Percentiles rank a stretch among this genome's conserved stretches.
These are phyloP conservation scores for Harlomillsia oculata DNA, from an alignment of 1,140 invertebrate species.

Conservation along the genomic window DNA sequence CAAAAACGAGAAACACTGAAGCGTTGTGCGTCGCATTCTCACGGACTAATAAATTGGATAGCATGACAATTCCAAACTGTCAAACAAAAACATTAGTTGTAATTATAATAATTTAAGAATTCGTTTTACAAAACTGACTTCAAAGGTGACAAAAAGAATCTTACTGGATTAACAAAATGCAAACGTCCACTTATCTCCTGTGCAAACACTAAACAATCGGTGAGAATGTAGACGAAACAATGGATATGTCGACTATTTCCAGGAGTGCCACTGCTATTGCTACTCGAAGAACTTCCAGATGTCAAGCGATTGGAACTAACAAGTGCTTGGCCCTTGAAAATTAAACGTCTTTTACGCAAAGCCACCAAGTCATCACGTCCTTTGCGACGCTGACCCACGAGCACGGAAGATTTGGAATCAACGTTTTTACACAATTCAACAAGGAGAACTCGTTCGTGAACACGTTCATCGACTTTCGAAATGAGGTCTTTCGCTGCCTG, in stretches of 20 bases:
- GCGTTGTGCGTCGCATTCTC: conserved; percentile 86
- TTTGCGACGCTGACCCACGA: conserved; percentile 73
- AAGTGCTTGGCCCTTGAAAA: conserved; percentile 43
- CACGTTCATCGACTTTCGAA: conserved; percentile 69
- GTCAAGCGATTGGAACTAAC: conserved; percentile 16
- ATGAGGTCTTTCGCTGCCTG: conserved; percentile 41
- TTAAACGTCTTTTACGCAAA: conserved; percentile 62
- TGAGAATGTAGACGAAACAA: conserved; percentile 29
- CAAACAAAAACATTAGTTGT: conserved; percentile 27
- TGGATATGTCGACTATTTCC: conserved; percentile 4
- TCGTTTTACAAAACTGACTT: background rate
- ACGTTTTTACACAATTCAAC: conserved; percentile 86
- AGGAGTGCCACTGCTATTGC: background rate
- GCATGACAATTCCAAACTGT: conserved; percentile 76
- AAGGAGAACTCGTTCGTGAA: conserved; percentile 79
- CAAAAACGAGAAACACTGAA: conserved; percentile 39
- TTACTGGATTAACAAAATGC: conserved; percentile 31
- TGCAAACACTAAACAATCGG: conserved; percentile 29
- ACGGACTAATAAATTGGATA: conserved; percentile 79
- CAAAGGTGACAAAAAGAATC: background rate
- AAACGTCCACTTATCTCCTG: conserved; percentile 27
- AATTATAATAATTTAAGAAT: background rate
- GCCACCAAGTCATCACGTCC: conserved; percentile 87
- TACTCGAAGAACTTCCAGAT: conserved; percentile 5
- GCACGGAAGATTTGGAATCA: conserved; percentile 80